Evolutionary conservation across 2,113 vertebrate genomes (phyloP), one percentile per base, ranked within the genome.

Genomic region (Triplophysa dalaica): DNA sequence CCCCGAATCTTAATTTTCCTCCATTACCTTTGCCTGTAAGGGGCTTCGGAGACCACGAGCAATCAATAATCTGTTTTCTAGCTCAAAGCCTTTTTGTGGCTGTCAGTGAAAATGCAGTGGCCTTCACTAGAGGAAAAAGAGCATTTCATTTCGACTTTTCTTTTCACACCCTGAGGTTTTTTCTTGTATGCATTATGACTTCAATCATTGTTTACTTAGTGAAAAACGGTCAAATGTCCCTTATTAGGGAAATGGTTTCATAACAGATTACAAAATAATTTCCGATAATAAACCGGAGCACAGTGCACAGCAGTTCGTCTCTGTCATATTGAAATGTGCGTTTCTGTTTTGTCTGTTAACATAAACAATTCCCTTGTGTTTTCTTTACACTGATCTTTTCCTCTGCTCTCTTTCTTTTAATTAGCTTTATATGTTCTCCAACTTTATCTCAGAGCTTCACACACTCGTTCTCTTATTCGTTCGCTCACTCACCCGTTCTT

Each of bases 401-500:
- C 52, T 66, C 29, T 54, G 61, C 61, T 83, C 17, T 21, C 73
- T 61, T 73, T 58, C 52, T 67, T 38, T n/a, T 54, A 66, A 79
- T 75, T 83, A 79, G 45, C 70, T 76, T 78, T 58, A 78, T 52
- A 43, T 77, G 81, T 69, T 79, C 70, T 73, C 52, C 56, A 43
- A n/a, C 63, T 75, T 48, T 52, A 54, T 60, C 70, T 75, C 43
- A 2, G 26, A 2, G 43, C 60, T 82, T 52, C 60, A 48, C 54
- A 75, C 78, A 70, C 58, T 84, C 19, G 19, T 67, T 78, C 75
- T 60, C 63, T 60, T 77, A 79, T 79, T 82, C 66, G 52, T 70
- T 85, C 64, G 52, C 77, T 72, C 77, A 38, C 79, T 79, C 62
- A 22, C 56, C 26, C 66, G n/a, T 72, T 85, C 76, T 56, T 77